Conservation (phyloP, 1,140 invertebrate genomes). For the Psix sp. region DNA sequence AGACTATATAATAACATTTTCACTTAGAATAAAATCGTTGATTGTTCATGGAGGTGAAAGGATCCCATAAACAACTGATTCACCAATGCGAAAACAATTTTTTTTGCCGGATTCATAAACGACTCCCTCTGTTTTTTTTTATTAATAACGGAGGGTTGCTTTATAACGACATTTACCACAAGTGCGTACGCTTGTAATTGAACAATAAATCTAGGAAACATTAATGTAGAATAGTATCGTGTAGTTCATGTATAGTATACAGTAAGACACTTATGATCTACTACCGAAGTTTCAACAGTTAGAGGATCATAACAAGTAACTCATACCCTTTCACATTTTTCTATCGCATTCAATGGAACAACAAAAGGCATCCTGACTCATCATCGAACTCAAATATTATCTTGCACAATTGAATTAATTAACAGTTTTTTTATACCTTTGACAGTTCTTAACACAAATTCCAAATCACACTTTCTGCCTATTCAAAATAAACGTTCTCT, state of each 20-base stretch:
- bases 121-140: slow-evolving; percentile 38
- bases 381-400: slow-evolving; percentile 7
- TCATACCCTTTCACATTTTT: slow-evolving; percentile 52
- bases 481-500: neutral
- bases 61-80: too few species aligned
- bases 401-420: neutral
- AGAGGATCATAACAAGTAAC: slow-evolving; percentile 74
- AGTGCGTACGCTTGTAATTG: slow-evolving; percentile 43
- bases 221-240: slow-evolving; percentile 74
- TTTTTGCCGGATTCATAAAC: slow-evolving; percentile 35
- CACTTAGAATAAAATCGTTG: too few species aligned
- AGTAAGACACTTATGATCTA: slow-evolving; percentile 74
- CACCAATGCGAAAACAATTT: slow-evolving; percentile 31
- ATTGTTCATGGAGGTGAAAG: too few species aligned
- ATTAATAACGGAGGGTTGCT: slow-evolving; percentile 47
- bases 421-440: too few species aligned
- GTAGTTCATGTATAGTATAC: slow-evolving; percentile 73
- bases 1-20: too few species aligned
- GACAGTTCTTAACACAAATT: too few species aligned
- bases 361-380: slow-evolving; percentile 28
- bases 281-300: slow-evolving; percentile 75
- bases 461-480: too few species aligned
- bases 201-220: slow-evolving; percentile 72
- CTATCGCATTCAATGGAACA: slow-evolving; percentile 32
- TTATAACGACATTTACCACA: slow-evolving; percentile 26